A percentile compares a stretch with the other conserved stretches of the same genome.
phyloP scores from a whole-genome alignment of 2,113 vertebrate genomes.

The Gymnorhina tibicen region DNA sequence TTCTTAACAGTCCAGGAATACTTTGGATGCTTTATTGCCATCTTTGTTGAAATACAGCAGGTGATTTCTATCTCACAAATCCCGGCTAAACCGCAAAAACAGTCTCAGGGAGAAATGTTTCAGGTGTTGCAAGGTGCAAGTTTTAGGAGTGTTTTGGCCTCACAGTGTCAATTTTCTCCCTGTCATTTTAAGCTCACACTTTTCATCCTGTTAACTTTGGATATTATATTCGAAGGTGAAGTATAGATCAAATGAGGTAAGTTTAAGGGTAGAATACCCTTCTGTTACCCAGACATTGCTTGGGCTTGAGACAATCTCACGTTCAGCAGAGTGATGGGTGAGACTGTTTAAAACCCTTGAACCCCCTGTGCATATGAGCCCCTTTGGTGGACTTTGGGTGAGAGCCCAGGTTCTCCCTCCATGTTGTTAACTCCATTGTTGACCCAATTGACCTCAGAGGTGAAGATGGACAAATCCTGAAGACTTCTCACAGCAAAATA shows the following conservation, averaged over 20 bases:
- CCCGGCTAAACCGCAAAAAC: neutral
- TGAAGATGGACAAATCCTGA: neutral
- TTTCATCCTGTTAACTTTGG: neutral
- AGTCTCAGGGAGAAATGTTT: neutral
- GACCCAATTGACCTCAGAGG: neutral
- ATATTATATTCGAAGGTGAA: neutral
- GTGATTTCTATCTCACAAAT: neutral
- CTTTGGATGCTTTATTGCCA: neutral
- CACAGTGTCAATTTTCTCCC: neutral
- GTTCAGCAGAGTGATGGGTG: neutral
- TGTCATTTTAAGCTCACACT: neutral
- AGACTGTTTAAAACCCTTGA: neutral
- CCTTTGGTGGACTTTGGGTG: too few species aligned
- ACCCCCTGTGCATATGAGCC: fast-evolving
- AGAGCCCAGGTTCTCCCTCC: neutral
- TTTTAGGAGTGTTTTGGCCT: neutral
- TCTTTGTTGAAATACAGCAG: neutral
- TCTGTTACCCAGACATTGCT: neutral
- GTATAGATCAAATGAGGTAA: neutral
- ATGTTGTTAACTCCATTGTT: neutral
- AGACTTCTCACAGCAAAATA: neutral
- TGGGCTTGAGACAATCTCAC: neutral
- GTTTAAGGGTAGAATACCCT: neutral
- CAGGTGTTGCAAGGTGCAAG: neutral
- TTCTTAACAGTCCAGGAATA: neutral